Conservation (phyloP, 1,140 invertebrate genomes). For the Drosophila melanica region DNA sequence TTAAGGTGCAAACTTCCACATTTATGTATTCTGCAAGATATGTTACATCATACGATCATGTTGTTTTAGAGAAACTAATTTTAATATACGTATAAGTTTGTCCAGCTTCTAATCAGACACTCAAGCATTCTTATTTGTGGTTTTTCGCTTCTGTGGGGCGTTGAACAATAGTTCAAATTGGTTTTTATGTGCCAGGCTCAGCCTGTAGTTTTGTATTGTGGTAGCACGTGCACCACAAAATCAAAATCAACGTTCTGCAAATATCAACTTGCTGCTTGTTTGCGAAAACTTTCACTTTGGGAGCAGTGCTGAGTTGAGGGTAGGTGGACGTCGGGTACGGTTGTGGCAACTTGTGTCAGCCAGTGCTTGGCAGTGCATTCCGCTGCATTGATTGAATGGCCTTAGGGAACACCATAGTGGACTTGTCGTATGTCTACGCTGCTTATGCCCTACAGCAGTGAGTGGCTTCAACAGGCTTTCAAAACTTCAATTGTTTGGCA, state of each 20-base stretch:
- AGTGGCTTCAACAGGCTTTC: slow-evolving; percentile 2
- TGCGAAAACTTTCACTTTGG: slow-evolving; percentile 61
- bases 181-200: slow-evolving; percentile 31
- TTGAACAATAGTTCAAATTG: slow-evolving; percentile 60
- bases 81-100: too few relatives aligned
- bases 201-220: background rate
- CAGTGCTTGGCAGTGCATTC: slow-evolving; percentile 44
- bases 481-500: slow-evolving; percentile 1
- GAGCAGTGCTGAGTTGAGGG: slow-evolving; percentile 28
- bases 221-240: slow-evolving; percentile 16
- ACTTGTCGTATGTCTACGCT: slow-evolving; percentile 30
- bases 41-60: too few relatives aligned
- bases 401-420: background rate
- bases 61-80: too few relatives aligned
- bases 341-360: background rate
- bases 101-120: too few relatives aligned
- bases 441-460: background rate
- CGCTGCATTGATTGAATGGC: slow-evolving; percentile 28
- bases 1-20: too few relatives aligned
- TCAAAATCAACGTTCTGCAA: slow-evolving; percentile 58
- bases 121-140: slow-evolving; percentile 2
- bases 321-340: background rate
- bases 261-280: slow-evolving; percentile 69
- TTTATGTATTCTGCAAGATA: too few relatives aligned
- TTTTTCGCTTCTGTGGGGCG: background rate